Evolutionary conservation across 64 coral and sea anemone genomes (phyloP), one percentile per base, ranked within the genome.

Genomic region (Anthopleura sola): DNA sequence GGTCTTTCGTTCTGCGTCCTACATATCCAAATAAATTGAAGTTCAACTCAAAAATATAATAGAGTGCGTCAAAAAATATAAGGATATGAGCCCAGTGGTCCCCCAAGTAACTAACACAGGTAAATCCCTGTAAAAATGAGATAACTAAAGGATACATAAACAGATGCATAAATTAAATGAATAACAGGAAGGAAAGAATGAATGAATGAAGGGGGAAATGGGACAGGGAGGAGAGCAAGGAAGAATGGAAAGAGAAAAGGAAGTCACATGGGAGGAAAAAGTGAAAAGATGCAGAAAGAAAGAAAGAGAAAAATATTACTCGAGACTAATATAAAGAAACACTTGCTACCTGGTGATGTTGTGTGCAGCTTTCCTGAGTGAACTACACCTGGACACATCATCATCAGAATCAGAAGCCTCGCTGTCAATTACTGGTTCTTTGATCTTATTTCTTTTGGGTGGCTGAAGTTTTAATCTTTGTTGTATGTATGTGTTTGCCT

Each of bases 311-410:
- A 9, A n/a, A 26, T 4, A 62, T 62, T 5, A 26, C 1, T 62
- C 2, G 24, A 19, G 32, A n/a, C 1, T 71, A 28, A 53, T 53
- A 17, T 23, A 54, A 23, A 85, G 37, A 60, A 74, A 19, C 15
- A 1, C 46, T 60, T 60, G 18, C 50, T 88, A 99, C 93, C 97
- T 96, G 32, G 89, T 86, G 62, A 92, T 89, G 24, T 89, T 94
- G 3, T 87, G 92, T 75, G 97, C 85, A 32, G 92, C 85, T 36
- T 86, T 99, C 76, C 97, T 94, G n/a, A 86, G 82, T 49, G 97
- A 94, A 31, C 85, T 90, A 28, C 83, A 84, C 31, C 80, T 91
- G n/a, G 81, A 87, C 57, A 92, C 97, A 75, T 99, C 96, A 24
- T 97, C 90, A 49, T 92, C 90, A n/a, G 90, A 90, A 13, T 86